phyloP scores from a whole-genome alignment of 2,113 vertebrate species.

The Hemichromis elongatus region DNA sequence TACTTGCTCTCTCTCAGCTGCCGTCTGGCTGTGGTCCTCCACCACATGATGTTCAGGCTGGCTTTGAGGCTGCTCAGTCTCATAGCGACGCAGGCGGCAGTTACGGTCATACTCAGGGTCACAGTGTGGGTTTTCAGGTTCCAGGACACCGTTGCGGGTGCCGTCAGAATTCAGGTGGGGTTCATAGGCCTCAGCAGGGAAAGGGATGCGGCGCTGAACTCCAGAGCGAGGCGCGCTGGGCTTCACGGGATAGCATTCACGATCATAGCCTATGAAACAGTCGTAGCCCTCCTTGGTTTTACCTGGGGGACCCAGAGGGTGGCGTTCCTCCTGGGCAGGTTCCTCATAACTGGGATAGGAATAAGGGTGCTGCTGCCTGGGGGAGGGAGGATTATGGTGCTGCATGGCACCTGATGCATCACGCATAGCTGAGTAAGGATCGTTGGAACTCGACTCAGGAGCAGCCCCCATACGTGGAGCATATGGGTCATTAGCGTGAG shows the following conservation, averaged over 20 bases:
- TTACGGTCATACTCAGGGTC: conserved; percentile 74
- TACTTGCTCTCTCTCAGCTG: conserved; percentile 29
- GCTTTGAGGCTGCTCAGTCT: conserved; percentile 23
- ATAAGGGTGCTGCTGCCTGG: conserved; percentile 41
- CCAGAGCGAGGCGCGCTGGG: conserved; percentile 39
- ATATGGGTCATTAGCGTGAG: conserved; percentile 33
- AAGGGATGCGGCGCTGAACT: conserved; percentile 33
- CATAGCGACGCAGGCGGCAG: conserved; percentile 71
- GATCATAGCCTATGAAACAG: conserved; percentile 76
- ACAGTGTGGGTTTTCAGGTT: conserved; percentile 71
- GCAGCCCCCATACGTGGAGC: conserved; percentile 25
- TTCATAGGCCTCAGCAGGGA: conserved; percentile 61
- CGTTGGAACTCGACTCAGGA: conserved; percentile 44
- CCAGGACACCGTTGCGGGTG: conserved; percentile 59
- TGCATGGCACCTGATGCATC: conserved; percentile 35
- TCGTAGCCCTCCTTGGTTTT: conserved; percentile 80
- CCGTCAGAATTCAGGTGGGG: conserved; percentile 68
- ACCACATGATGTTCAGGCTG: neutral
- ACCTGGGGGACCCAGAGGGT: conserved; percentile 70
- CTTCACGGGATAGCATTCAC: conserved; percentile 67
- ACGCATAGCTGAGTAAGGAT: conserved; percentile 45
- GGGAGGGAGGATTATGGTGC: neutral
- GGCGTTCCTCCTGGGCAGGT: conserved; percentile 49
- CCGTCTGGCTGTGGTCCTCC: conserved; percentile 43
- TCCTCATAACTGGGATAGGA: conserved; percentile 38